phyloP scores from a whole-genome alignment of 2,113 vertebrate genomes.

The Oxyura jamaicensis region DNA sequence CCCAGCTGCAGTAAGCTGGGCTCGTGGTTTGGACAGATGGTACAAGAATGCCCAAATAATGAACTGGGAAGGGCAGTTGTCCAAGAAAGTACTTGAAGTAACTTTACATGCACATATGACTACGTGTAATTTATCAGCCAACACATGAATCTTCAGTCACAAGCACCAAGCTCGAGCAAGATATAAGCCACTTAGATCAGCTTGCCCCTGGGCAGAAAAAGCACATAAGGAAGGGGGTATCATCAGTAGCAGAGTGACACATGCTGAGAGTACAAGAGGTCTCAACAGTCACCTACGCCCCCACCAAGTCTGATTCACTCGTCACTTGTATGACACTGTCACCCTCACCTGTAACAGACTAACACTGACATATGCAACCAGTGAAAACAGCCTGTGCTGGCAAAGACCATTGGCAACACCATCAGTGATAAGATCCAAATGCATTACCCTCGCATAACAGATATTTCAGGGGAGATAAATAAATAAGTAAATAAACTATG shows the following conservation, averaged over 20 bases:
- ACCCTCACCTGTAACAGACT: slow-evolving; percentile 19
- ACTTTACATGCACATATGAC: slow-evolving; percentile 10
- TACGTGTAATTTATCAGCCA: background rate
- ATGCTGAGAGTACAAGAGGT: background rate
- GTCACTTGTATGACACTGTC: background rate
- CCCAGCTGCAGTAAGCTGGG: slow-evolving; percentile 11
- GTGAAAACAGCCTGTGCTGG: slow-evolving; percentile 18
- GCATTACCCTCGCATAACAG: background rate
- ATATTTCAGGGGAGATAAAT: background rate
- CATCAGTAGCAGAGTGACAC: background rate
- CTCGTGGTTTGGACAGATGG: background rate
- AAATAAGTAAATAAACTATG: too few relatives aligned
- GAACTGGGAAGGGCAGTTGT: slow-evolving; percentile 30
- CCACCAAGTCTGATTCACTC: background rate
- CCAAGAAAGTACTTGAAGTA: slow-evolving; percentile 35
- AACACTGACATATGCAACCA: background rate
- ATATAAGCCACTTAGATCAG: background rate
- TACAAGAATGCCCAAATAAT: slow-evolving; percentile 20
- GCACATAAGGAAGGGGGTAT: background rate
- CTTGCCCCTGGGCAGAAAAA: background rate
- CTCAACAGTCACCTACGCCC: background rate
- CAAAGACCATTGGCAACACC: slow-evolving; percentile 16
- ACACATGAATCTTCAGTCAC: background rate
- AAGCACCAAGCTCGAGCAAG: background rate
- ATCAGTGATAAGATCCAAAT: background rate